Evolutionary conservation across 2,113 vertebrate genomes (phyloP), one percentile per base, ranked within the genome.

Genomic region (Antennarius striatus): DNA sequence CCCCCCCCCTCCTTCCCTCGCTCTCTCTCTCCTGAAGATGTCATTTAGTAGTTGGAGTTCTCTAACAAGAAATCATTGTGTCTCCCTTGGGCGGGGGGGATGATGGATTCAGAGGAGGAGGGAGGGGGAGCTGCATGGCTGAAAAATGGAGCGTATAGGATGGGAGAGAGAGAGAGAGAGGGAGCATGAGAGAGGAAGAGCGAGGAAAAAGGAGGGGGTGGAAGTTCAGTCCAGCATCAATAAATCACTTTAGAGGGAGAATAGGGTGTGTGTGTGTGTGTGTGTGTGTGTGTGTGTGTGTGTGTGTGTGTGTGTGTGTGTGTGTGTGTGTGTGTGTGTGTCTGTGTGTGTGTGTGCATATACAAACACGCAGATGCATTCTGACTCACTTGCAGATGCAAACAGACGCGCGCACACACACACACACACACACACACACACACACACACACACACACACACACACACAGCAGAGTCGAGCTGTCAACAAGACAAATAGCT

Each of bases 21-120:
- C 63, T 49, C 53, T 50, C 57, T 7, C 56, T 40, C 22, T 15
- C 55, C 71, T 80, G 82, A 91, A 90, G 86, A 91, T 90, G 90
- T 90, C 88, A 91, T 90, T 92, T 92, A 85, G 85, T 91, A 86
- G 88, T 89, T 90, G 88, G 82, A 86, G 82, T 90, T 89, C 87
- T 90, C 89, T 91, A 91, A 91, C 92, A 92, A 92, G 91, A 91
- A 91, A 88, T 92, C 90, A 91, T 93, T 92, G 87, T 92, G 86
- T 89, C 82, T 90, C 88, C 85, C 86, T 75, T 73, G 84, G 87
- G 86, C 75, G 81, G 72, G 73, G 77, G 71, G 82, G 51, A 68
- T 83, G 85, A 87, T 87, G 84, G 84, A 88, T 90, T 86, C 79
- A 84, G 72, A 78, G 74, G 66, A 71, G 50, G 32, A 36, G 80